Evolutionary conservation across 1,140 invertebrate species (phyloP).

Genomic region (Calephelis nemesis): DNA sequence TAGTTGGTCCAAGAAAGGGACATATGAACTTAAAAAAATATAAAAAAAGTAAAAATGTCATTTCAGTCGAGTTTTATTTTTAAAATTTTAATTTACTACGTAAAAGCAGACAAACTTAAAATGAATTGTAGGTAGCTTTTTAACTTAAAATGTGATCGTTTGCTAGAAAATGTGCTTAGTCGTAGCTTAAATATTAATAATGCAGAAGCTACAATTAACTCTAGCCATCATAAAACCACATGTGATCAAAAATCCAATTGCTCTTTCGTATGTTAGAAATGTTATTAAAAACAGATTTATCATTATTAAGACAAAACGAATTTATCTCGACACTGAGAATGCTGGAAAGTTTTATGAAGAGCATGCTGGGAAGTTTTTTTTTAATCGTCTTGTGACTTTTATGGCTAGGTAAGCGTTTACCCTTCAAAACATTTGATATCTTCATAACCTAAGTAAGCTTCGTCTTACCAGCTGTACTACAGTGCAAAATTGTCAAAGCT

Average conservation of each 20-base stretch:
- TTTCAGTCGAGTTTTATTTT: too few relatives aligned
- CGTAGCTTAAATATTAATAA: conserved; percentile 22
- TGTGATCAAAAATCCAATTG: conserved; percentile 84
- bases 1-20: too few relatives aligned
- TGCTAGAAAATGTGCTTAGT: not conserved
- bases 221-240: conserved; percentile 89
- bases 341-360: conserved; percentile 91
- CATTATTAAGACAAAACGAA: conserved; percentile 85
- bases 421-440: not conserved
- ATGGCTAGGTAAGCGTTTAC: not conserved
- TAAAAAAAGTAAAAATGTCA: too few relatives aligned
- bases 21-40: too few relatives aligned
- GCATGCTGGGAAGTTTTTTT: conserved; percentile 93
- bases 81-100: too few relatives aligned
- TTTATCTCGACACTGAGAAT: conserved; percentile 81
- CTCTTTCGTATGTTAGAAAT: conserved; percentile 83
- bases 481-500: too few relatives aligned
- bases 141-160: not conserved
- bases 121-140: not conserved
- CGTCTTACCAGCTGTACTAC: too few relatives aligned
- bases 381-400: conserved; percentile 40
- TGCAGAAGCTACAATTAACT: conserved; percentile 76
- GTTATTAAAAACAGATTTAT: conserved; percentile 88
- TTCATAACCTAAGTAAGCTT: not conserved
- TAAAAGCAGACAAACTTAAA: not conserved